Base-by-base conservation (phyloP, 2,113 vertebrate species). In the Pampusana beccarii region DNA sequence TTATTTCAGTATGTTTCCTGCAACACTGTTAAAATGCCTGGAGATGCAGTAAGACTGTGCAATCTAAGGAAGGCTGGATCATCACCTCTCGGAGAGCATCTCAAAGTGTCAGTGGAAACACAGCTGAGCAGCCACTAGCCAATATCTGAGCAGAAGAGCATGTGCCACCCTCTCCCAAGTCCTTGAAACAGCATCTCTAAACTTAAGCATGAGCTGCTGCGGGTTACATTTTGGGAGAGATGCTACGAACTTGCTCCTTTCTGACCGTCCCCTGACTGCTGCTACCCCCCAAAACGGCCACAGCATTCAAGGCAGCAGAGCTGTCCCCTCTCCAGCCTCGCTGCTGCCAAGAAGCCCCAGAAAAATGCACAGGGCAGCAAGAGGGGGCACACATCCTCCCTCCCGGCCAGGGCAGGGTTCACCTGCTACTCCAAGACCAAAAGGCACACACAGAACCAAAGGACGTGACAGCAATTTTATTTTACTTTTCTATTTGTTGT, bases 21-120 rank as follows among this genome's bases (percentile, higher is more conserved):
- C 28, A 56, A 48, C 5, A 1, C 6, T 44, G 23, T 48, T 44
- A 9, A 2, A 18, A 70, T 17, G 28, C 9, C 4, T 15, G 4
- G 33, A 1, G 1, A 26, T 13, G 24, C 0, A 20, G 12, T 16
- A 57, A 54, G 10, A 50, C n/a, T 4, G 2, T 6, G 9, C 28
- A n/a, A 8, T 10, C 16, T n/a, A 57, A 66, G 48, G 23, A 88
- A 15, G 23, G 16, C 25, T 53, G 16, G n/a, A 29, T 33, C 15
- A 29, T 40, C 24, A 15, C 16, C 16, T 50, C 36, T 21, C 36
- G 8, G 50, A 82, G 9, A 75, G 8, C 17, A 75, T 7, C 54
- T 92, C 42, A 17, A 33, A 10, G 14, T 13, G 8, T 38, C 44
- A 61, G 7, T 20, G 29, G 34, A 54, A 61, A 80, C 46, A 80